A percentile compares a stretch with the other conserved stretches of the same genome.
These are phyloP conservation scores for Apodemia duryi DNA, from an alignment of 2,888 invertebrate genomes.

Conservation along the genomic window DNA sequence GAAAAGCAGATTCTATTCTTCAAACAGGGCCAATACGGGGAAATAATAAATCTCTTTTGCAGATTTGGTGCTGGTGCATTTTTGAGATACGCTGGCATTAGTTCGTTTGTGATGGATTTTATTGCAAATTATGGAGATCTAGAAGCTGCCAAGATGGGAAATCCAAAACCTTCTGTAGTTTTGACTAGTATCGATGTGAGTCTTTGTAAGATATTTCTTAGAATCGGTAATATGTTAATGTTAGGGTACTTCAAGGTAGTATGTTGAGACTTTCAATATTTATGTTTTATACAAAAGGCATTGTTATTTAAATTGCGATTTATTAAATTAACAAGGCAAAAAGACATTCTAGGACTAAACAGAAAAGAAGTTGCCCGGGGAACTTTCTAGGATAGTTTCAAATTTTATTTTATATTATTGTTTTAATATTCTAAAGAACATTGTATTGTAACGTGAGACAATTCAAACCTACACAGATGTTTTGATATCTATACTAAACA, in stretches of 20 bases:
- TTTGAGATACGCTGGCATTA: constrained; percentile 60
- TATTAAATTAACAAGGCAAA: neutral
- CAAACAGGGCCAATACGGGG: no score
- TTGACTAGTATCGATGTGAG: constrained; percentile 58
- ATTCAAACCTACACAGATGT: no score
- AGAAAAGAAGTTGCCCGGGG: no score
- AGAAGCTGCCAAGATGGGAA: constrained; percentile 46
- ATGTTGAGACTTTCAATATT: neutral
- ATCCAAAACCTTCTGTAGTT: constrained; percentile 47
- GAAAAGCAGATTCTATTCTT: neutral
- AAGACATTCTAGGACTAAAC: no score
- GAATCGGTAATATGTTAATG: neutral
- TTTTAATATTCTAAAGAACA: no score
- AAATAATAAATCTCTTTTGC: neutral
- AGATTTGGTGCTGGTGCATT: constrained; percentile 58
- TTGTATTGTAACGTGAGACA: no score
- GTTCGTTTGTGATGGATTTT: constrained; percentile 63
- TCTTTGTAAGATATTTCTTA: neutral
- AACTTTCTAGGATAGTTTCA: no score
- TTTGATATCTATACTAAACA: no score
- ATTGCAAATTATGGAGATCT: constrained; percentile 56
- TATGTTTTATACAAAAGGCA: no score
- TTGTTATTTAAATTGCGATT: no score
- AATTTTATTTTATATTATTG: no score
- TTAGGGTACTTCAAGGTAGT: neutral